Percentiles rank a stretch among this genome's conserved stretches.
Evolutionary conservation across 2,113 vertebrate species (phyloP).

Genomic region (Pycnonotus jocosus): DNA sequence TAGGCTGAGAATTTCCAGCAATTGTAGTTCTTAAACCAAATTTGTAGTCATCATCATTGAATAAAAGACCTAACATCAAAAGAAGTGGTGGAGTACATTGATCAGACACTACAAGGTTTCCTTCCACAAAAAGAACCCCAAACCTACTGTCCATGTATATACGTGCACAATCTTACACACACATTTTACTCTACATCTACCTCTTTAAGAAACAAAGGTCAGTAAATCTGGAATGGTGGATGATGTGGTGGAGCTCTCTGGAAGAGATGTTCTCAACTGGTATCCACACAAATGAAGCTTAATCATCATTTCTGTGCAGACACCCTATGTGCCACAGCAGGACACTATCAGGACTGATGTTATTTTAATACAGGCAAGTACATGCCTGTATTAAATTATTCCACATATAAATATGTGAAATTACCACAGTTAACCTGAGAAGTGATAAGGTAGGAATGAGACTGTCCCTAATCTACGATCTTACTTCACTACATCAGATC

Average conservation of each 20-base stretch:
- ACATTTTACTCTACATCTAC: neutral
- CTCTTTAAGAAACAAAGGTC: neutral
- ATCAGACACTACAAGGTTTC: neutral
- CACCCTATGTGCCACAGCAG: neutral
- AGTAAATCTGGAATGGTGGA: neutral
- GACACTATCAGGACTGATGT: neutral
- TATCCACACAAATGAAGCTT: neutral
- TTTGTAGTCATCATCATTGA: neutral
- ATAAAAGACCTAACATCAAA: neutral
- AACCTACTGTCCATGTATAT: fast-evolving
- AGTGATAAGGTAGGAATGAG: neutral
- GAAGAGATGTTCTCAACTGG: neutral
- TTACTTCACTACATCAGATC: neutral
- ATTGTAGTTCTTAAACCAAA: neutral
- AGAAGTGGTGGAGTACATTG: neutral
- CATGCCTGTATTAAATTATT: neutral
- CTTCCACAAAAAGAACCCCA: neutral
- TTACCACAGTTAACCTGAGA: neutral
- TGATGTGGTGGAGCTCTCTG: neutral
- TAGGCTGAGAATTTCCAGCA: neutral
- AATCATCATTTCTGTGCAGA: neutral
- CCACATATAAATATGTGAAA: neutral
- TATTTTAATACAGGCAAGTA: neutral
- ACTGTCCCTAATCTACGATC: neutral
- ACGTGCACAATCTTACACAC: neutral